phyloP scores from a whole-genome alignment of 64 coral and sea anemone species.

The Astreopora myriophthalma region DNA sequence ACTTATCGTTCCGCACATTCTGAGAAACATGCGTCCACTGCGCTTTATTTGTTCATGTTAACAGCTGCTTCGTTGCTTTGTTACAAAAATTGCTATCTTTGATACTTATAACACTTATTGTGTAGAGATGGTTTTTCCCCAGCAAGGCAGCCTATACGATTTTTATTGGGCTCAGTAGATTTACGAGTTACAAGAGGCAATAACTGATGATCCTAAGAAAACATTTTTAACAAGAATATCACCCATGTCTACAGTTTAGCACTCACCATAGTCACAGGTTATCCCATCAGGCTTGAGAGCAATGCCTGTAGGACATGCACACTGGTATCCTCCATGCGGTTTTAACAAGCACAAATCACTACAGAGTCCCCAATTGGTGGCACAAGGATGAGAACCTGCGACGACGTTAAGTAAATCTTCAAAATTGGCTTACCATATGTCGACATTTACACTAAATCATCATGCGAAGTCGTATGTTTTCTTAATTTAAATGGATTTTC shows the following conservation, averaged over 20 bases:
- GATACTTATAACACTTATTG: background rate
- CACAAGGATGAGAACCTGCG: slow-evolving; percentile 47
- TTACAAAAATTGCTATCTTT: background rate
- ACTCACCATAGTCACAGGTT: slow-evolving; percentile 65
- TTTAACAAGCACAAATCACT: slow-evolving; percentile 65
- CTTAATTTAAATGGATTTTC: background rate
- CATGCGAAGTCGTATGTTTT: background rate
- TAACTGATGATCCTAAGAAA: background rate
- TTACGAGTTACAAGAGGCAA: background rate
- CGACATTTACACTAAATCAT: background rate
- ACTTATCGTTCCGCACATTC: background rate
- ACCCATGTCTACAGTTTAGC: background rate
- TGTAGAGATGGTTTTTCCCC: background rate
- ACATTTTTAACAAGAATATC: background rate
- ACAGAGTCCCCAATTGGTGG: slow-evolving; percentile 51
- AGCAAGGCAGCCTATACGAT: background rate
- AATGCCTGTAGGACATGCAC: slow-evolving; percentile 63
- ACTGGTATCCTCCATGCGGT: slow-evolving; percentile 1
- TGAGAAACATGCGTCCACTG: background rate
- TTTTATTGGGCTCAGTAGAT: background rate
- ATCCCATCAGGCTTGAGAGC: slow-evolving; percentile 31
- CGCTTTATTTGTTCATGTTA: background rate
- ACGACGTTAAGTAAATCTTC: background rate
- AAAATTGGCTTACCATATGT: background rate
- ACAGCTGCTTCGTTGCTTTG: background rate